Conservation (phyloP, 2,888 invertebrate genomes). For the Allygus modestus region DNA sequence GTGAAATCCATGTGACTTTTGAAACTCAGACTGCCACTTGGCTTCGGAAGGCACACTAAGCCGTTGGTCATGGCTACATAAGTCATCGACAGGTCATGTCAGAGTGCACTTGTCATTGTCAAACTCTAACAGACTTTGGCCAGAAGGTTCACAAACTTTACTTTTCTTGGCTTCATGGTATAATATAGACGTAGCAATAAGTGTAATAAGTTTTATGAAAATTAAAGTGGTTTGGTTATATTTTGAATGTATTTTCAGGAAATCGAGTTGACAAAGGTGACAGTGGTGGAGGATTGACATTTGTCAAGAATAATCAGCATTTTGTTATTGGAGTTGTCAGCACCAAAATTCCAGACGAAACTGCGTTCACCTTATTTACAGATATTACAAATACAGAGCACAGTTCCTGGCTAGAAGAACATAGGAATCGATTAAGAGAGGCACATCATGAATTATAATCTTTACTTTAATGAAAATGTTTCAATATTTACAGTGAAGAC, state of each 20-base stretch:
- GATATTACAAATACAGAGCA: conserved; percentile 25
- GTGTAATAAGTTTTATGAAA: not conserved
- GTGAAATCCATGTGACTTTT: too few species aligned
- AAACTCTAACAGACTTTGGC: too few species aligned
- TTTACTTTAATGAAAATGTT: not conserved
- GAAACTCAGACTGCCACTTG: too few species aligned
- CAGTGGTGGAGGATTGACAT: conserved; percentile 56
- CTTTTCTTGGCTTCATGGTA: too few species aligned
- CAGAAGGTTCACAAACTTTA: too few species aligned
- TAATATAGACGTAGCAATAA: too few species aligned
- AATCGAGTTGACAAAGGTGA: conserved; percentile 26
- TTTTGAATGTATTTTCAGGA: not conserved
- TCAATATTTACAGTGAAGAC: too few species aligned
- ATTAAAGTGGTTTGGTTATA: not conserved
- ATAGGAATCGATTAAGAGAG: not conserved
- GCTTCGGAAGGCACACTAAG: too few species aligned
- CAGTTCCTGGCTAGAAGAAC: conserved; percentile 7
- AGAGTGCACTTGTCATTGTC: too few species aligned
- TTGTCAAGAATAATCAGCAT: conserved; percentile 37
- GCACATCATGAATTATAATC: not conserved
- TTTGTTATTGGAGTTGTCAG: conserved; percentile 45
- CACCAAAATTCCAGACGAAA: conserved; percentile 40
- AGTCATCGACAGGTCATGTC: too few species aligned
- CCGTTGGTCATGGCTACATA: too few species aligned
- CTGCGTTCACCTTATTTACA: not conserved